A percentile compares a stretch with the other conserved stretches of the same genome.
Evolutionary conservation across 2,888 invertebrate species (phyloP).

Genomic region (Caenorhabditis sp.): DNA sequence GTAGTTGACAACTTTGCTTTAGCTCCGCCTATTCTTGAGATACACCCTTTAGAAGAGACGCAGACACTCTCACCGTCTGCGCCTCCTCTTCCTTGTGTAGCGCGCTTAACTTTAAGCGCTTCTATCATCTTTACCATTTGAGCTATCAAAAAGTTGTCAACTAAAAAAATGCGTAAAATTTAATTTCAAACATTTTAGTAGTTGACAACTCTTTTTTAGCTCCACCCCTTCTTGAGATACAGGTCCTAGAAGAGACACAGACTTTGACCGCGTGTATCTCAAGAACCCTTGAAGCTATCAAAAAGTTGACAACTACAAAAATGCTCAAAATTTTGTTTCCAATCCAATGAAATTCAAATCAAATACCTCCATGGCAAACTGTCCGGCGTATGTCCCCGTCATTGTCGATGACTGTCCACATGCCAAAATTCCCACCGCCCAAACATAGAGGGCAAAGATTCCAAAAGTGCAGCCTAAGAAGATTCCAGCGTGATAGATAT

Average conservation of each 20-base stretch:
- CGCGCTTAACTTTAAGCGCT: too few species aligned
- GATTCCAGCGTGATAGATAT: constrained; percentile 83
- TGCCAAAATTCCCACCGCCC: constrained; percentile 86
- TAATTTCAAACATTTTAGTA: not conserved
- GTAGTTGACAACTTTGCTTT: not conserved
- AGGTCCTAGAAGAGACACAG: too few species aligned
- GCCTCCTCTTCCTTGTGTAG: too few species aligned
- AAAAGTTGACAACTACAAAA: not conserved
- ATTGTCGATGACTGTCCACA: constrained; percentile 85
- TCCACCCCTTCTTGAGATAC: not conserved
- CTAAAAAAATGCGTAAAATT: not conserved
- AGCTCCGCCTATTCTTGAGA: not conserved
- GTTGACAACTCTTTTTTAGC: not conserved
- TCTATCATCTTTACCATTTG: too few species aligned
- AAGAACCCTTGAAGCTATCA: not conserved
- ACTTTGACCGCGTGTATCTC: too few species aligned
- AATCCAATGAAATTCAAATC: too few species aligned
- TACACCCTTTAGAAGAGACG: too few species aligned
- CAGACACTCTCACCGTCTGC: too few species aligned
- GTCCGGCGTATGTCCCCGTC: constrained; percentile 82
- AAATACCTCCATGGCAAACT: not conserved
- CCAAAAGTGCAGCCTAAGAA: constrained; percentile 85
- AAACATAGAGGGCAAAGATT: constrained; percentile 85
- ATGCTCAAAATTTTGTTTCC: too few species aligned
- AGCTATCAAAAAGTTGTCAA: not conserved